These are phyloP conservation scores for Erpetoichthys calabaricus DNA, from an alignment of 2,797 vertebrate genomes.

Conservation along the genomic window DNA sequence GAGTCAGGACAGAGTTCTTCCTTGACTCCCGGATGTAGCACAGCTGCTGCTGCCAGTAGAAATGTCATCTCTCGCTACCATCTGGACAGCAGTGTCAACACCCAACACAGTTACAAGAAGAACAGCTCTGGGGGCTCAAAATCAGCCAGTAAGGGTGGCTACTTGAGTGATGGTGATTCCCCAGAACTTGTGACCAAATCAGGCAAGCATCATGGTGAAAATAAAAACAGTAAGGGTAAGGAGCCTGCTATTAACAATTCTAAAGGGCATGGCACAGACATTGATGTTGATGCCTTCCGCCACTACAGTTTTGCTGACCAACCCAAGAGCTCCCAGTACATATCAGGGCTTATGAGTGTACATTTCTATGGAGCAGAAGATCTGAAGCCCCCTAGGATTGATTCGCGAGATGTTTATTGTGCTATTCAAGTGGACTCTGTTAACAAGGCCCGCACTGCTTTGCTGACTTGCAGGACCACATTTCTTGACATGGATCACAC, in stretches of 20 bases:
- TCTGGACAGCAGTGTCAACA: slow-evolving; percentile 85
- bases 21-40: slow-evolving; percentile 43
- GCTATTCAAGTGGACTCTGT: slow-evolving; percentile 95
- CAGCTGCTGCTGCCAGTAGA: slow-evolving; percentile 51
- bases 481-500: slow-evolving; percentile 97
- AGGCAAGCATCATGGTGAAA: slow-evolving; percentile 64
- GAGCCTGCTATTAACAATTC: slow-evolving; percentile 42
- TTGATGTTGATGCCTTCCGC: slow-evolving; percentile 87
- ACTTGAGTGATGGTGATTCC: slow-evolving; percentile 92
- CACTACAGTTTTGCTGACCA: slow-evolving; percentile 90
- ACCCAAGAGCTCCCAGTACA: slow-evolving; percentile 81
- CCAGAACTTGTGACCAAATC: slow-evolving; percentile 85
- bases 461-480: slow-evolving; percentile 78
- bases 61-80: slow-evolving; percentile 95
- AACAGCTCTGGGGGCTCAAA: slow-evolving; percentile 61
- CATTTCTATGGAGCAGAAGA: slow-evolving; percentile 95
- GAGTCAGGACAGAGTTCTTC: slow-evolving; percentile 39
- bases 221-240: slow-evolving; percentile 57
- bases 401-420: slow-evolving; percentile 89
- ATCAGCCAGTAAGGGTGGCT: slow-evolving; percentile 84
- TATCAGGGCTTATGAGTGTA: slow-evolving; percentile 91
- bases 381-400: slow-evolving; percentile 79
- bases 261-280: slow-evolving; percentile 56
- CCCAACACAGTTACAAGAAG: slow-evolving; percentile 69
- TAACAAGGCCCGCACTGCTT: slow-evolving; percentile 88